phyloP scores from a whole-genome alignment of 2,113 vertebrate genomes.

The Connochaetes taurinus region DNA sequence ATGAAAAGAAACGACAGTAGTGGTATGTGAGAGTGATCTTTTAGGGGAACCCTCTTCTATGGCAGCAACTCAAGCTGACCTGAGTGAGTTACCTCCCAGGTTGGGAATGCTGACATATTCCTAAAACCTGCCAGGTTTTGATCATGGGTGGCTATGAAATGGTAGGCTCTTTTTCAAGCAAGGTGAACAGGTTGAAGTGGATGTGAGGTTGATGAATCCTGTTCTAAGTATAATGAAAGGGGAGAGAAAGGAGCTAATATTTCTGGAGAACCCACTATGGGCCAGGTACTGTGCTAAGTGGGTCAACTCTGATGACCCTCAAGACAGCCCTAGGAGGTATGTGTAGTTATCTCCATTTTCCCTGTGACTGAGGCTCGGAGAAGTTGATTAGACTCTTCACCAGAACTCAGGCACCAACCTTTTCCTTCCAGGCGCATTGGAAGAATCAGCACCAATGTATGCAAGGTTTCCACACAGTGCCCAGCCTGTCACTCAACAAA shows the following conservation, averaged over 20 bases:
- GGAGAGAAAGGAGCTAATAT: not conserved
- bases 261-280: not conserved
- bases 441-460: not conserved
- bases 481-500: not conserved
- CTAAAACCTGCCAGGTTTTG: not conserved
- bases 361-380: not conserved
- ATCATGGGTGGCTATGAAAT: not conserved
- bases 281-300: not conserved
- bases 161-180: not conserved
- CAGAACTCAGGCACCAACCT: not conserved
- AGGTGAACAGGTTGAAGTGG: not conserved
- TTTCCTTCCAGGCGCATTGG: not conserved
- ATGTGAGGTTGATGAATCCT: not conserved
- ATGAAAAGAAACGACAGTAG: fast-evolving
- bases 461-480: not conserved
- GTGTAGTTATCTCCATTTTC: not conserved
- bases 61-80: not conserved
- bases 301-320: not conserved
- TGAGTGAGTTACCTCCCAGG: not conserved
- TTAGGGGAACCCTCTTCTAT: not conserved
- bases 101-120: not conserved
- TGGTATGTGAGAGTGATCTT: not conserved
- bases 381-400: not conserved
- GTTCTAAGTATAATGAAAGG: not conserved
- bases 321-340: not conserved